Evolutionary conservation across 1,140 invertebrate species (phyloP).

Genomic region (Aphelenchoides besseyi): DNA sequence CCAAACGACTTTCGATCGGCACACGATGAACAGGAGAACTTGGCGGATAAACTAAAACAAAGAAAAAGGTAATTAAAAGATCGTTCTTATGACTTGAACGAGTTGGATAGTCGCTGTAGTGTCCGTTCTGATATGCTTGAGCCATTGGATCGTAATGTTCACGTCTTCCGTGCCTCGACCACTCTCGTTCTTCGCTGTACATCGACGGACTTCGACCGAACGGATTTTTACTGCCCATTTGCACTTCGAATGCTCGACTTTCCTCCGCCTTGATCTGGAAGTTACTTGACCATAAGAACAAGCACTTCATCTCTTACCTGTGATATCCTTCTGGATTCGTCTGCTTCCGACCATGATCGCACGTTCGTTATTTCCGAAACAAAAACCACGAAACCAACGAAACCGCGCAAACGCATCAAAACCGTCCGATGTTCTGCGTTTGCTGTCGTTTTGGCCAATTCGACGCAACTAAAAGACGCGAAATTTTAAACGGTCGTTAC

Average conservation of each 20-base stretch:
- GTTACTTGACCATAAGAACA: background rate
- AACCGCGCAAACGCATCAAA: background rate
- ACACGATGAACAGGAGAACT: background rate
- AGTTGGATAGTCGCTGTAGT: slow-evolving; percentile 1
- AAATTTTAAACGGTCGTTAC: too few species aligned
- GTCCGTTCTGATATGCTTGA: background rate
- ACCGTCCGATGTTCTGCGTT: too few species aligned
- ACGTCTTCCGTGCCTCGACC: background rate
- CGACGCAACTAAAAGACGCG: too few species aligned
- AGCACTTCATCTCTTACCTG: slow-evolving; percentile 27
- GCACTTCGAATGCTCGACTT: slow-evolving; percentile 35
- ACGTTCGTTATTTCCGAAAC: background rate
- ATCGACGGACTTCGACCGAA: background rate
- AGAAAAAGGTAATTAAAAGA: background rate
- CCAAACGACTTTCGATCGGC: slow-evolving; percentile 9
- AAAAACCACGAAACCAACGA: background rate
- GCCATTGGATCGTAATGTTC: background rate
- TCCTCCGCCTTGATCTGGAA: slow-evolving; percentile 40
- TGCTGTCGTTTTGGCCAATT: too few species aligned
- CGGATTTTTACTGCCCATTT: slow-evolving; percentile 36
- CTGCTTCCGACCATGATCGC: slow-evolving; percentile 33
- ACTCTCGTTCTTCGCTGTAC: background rate
- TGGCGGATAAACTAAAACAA: background rate
- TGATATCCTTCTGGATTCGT: slow-evolving; percentile 37
- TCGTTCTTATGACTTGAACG: background rate